These are phyloP conservation scores for Drosophila ustulata DNA, from an alignment of 2,888 invertebrate genomes.

Conservation along the genomic window DNA sequence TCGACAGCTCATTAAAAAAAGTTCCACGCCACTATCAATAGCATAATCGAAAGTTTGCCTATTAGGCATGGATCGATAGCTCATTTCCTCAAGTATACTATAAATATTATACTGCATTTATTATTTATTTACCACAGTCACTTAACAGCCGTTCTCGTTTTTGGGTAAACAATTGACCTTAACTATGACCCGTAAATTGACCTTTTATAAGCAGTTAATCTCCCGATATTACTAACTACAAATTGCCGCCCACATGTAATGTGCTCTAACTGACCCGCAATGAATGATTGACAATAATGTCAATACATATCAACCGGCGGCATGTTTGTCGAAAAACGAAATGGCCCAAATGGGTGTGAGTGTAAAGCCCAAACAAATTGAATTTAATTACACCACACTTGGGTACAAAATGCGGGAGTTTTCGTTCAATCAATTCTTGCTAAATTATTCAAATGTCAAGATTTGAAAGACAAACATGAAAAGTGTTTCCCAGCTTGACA, in stretches of 20 bases:
- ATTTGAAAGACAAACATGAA: conserved; percentile 27
- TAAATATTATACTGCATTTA: not conserved
- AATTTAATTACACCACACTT: conserved; percentile 56
- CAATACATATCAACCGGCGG: conserved; percentile 28
- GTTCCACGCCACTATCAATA: too few species aligned
- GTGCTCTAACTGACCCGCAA: conserved; percentile 1
- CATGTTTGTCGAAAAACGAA: conserved; percentile 28
- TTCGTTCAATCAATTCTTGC: conserved; percentile 40
- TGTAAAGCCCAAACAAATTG: conserved; percentile 56
- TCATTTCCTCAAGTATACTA: not conserved
- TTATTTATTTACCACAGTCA: conserved; percentile 13
- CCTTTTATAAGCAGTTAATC: conserved; percentile 15
- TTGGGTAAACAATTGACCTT: conserved; percentile 17
- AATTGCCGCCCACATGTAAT: conserved; percentile 29
- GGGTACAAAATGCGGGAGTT: not conserved
- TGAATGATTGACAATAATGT: conserved; percentile 19
- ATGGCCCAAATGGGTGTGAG: conserved; percentile 1
- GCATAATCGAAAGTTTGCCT: not conserved
- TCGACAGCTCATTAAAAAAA: too few species aligned
- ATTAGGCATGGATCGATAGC: not conserved
- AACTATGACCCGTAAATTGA: conserved; percentile 11
- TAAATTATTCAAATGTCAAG: conserved; percentile 58
- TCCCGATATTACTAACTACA: conserved; percentile 22
- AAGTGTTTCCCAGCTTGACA: conserved; percentile 13
- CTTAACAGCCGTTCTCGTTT: conserved; percentile 13